Evolutionary conservation across 2,113 vertebrate genomes (phyloP), one percentile per base, ranked within the genome.

Genomic region (Oryzias curvinotus): DNA sequence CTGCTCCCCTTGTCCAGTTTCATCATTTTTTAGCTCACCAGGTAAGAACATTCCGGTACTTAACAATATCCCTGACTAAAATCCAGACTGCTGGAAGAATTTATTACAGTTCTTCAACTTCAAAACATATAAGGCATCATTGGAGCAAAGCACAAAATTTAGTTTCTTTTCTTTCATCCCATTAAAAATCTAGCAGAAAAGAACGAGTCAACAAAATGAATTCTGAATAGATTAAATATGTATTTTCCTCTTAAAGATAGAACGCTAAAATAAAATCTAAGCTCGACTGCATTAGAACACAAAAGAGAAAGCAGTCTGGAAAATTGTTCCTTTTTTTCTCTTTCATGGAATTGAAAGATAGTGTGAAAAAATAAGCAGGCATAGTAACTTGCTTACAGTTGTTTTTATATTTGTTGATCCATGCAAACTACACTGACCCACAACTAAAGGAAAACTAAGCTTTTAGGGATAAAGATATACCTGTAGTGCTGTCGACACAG

Each of bases 401-500:
- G 26, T 28, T 28, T 28, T 28, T 28, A 23, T 28, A 28, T 28
- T 7, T 28, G 26, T 28, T 28, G 26, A 28, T 28, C 26, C 26
- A 28, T 28, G 26, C 6, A 4, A 28, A 28, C 26, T 28, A 28
- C 26, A 28, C 26, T 28, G 26, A 28, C 26, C 21, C 21, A 23
- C 21, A 23, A 23, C 21, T 23, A 14, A 64, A 72, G 25, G 4
- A 43, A 52, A 23, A 23, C 21, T 23, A 23, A 23, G 21, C 43
- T 2, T 21, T 21, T 14, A 16, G 46, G 7, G 1, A 19, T 23
- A 2, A 14, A 21, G 46, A 26, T 45, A 78, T 83, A 96, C 94
- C 94, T 95, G 95, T 66, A 95, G 89, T 57, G 94, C 94, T 13
- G 94, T 95, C 55, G 92, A 91, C 78, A 93, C 90, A 18, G 93